Conservation (phyloP, 2,888 invertebrate species). For the Nomada hirtipes region DNA sequence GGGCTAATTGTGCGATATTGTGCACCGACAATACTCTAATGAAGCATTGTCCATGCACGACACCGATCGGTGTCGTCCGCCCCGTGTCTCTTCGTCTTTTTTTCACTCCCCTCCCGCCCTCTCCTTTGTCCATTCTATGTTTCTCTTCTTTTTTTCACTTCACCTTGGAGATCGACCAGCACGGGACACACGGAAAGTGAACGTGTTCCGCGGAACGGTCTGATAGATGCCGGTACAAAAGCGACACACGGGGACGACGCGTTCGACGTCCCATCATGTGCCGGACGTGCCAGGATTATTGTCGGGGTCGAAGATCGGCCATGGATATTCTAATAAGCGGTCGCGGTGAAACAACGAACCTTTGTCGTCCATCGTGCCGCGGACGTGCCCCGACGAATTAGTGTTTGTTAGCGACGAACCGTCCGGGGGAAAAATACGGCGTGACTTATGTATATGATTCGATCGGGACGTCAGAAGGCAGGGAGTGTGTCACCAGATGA, state of each 20-base stretch:
- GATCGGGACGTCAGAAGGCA: not conserved
- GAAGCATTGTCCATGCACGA: slow-evolving; percentile 81
- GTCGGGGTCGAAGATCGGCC: slow-evolving; percentile 60
- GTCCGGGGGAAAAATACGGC: not conserved
- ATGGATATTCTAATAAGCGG: slow-evolving; percentile 63
- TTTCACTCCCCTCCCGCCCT: slow-evolving; percentile 16
- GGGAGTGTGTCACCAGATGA: not conserved
- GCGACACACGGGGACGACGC: slow-evolving; percentile 40
- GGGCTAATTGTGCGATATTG: slow-evolving; percentile 69
- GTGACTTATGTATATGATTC: not conserved
- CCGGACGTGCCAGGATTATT: slow-evolving; percentile 56
- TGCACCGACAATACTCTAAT: slow-evolving; percentile 82
- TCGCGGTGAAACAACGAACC: slow-evolving; percentile 48
- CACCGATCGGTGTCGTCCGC: slow-evolving; percentile 64
- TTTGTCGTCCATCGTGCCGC: slow-evolving; percentile 37
- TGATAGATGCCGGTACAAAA: slow-evolving; percentile 54
- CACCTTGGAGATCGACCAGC: slow-evolving; percentile 25
- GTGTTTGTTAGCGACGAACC: slow-evolving; percentile 1
- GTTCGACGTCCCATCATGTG: slow-evolving; percentile 61
- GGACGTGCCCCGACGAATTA: slow-evolving; percentile 18
- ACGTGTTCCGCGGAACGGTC: slow-evolving; percentile 60
- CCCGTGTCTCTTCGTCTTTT: slow-evolving; percentile 44
- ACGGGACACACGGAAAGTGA: slow-evolving; percentile 61
- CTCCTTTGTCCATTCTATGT: slow-evolving; percentile 12
- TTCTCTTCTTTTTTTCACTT: slow-evolving; percentile 6